These are phyloP conservation scores for Scyliorhinus canicula DNA, from an alignment of 2,797 vertebrate species.

Conservation along the genomic window DNA sequence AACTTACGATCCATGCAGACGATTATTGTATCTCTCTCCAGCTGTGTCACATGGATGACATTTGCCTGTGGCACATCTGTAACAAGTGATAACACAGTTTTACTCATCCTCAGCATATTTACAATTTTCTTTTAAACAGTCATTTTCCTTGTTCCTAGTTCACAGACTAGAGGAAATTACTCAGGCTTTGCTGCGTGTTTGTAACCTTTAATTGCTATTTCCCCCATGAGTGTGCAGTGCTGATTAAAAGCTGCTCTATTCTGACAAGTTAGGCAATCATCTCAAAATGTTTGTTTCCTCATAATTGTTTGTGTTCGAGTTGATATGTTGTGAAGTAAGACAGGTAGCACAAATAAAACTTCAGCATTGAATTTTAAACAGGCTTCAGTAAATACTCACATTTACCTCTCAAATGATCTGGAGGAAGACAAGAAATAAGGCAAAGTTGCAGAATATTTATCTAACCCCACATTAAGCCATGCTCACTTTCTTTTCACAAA, in stretches of 20 bases:
- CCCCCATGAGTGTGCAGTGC: not conserved
- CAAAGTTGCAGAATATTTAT: not conserved
- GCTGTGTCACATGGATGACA: conserved; percentile 83
- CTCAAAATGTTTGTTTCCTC: not conserved
- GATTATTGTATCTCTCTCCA: conserved; percentile 87
- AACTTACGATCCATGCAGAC: conserved; percentile 88
- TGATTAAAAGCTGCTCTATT: not conserved
- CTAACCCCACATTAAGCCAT: not conserved
- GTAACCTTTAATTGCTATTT: not conserved
- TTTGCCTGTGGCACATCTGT: conserved; percentile 80
- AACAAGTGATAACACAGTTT: conserved; percentile 13
- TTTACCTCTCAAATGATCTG: not conserved
- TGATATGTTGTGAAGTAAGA: not conserved
- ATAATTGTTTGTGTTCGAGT: not conserved
- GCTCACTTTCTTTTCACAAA: not conserved
- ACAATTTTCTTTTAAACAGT: not conserved
- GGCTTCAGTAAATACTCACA: not conserved
- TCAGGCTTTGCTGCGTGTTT: not conserved
- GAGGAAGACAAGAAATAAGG: not conserved
- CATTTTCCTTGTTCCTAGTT: not conserved
- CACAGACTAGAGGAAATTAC: not conserved
- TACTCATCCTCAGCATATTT: not conserved
- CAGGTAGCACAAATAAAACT: not conserved
- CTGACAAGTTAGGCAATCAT: not conserved
- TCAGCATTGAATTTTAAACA: not conserved